These are phyloP conservation scores for Protodeltote pygarga DNA, from an alignment of 2,888 invertebrate genomes.

Conservation along the genomic window DNA sequence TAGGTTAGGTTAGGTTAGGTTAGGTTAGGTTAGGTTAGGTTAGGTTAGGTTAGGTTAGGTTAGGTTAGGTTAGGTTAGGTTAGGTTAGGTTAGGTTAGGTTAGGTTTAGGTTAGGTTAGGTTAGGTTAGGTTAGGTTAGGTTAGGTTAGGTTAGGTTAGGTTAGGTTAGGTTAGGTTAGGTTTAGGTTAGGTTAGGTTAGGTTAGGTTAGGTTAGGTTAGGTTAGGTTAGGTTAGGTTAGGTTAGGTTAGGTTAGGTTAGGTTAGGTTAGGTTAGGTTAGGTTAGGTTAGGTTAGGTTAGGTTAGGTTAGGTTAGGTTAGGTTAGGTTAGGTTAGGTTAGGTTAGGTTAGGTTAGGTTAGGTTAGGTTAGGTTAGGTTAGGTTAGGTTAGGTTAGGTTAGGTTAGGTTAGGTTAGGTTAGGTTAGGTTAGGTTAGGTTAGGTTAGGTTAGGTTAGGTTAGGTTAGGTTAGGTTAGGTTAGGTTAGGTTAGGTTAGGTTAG, in stretches of 20 bases:
- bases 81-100: conserved; percentile 22
- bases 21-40: conserved; percentile 18
- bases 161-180: conserved; percentile 18
- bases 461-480: conserved; percentile 21
- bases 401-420: conserved; percentile 20
- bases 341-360: conserved; percentile 18
- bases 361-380: conserved; percentile 21
- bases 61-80: conserved; percentile 17
- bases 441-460: conserved; percentile 18
- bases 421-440: conserved; percentile 20
- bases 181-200: conserved; percentile 20
- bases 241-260: conserved; percentile 17
- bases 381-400: conserved; percentile 17
- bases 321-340: conserved; percentile 21
- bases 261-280: conserved; percentile 20
- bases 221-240: conserved; percentile 21
- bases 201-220: conserved; percentile 18
- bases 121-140: conserved; percentile 19
- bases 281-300: conserved; percentile 20
- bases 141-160: conserved; percentile 20
- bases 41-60: conserved; percentile 21
- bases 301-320: conserved; percentile 18
- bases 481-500: conserved; percentile 18
- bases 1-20: conserved; percentile 20
- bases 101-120: conserved; percentile 17